Evolutionary conservation across 2,113 vertebrate genomes (phyloP), one percentile per base, ranked within the genome.

Genomic region (Rostratula benghalensis): DNA sequence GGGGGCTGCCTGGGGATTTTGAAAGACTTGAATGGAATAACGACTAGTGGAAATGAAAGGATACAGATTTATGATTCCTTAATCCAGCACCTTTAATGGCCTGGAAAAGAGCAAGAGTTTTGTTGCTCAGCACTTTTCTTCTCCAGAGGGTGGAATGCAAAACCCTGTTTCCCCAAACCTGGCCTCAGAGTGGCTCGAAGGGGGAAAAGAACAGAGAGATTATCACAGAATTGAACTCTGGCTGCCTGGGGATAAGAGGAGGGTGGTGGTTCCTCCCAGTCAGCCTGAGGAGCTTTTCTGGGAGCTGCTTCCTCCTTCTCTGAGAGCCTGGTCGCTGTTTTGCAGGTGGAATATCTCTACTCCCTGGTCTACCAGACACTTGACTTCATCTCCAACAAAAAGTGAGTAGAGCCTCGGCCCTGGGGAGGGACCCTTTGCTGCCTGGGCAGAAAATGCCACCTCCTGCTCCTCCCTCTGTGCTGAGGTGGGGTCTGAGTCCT

Each of bases 341-440:
- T 90, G 73, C 97, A 99, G 99, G 99, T 99, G 97, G 99, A 99
- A 81, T 98, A 99, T 50, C 98, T 99, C 57, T 99, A 99, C 96
- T 98, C 89, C 1, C 97, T 99, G 95, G 99, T 99, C 15, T 99
- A 98, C 96, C 99, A 99, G 96, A 98, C 98, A 0, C 98, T 99
- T 4, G 99, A 99, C 65, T 98, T 98, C 97, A 98, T 99, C 96
- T 99, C 98, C 51, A 99, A 98, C 30, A 99, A 98, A 82, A 99
- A 98, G 99, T 99, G 95, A 98, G 98, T 95, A 6, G 28, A 25
- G 5, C 11, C 65, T 27, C 5, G 2, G 3, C 24, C 4, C 10
- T 0, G 13, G 28, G 10, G 25, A 7, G 25, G 9, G 10, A 9
- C 51, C 27, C 51, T 53, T 53, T 5, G 15, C 51, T 41, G 53